Percentiles rank a stretch among this genome's conserved stretches.
Evolutionary conservation across 2,888 invertebrate genomes (phyloP).

Genomic region (Mesodorylaimus sp.): DNA sequence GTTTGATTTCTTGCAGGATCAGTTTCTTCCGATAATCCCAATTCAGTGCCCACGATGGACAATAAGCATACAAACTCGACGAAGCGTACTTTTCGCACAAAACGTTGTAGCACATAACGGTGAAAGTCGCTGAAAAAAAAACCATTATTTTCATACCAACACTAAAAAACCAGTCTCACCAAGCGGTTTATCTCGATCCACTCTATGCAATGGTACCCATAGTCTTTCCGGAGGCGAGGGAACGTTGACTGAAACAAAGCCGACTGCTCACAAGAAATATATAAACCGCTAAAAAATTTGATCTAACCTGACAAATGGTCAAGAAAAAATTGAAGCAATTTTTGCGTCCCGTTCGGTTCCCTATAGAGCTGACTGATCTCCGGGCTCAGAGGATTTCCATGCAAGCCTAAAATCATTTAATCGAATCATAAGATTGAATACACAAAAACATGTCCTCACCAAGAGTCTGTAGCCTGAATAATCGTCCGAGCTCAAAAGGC

Average conservation of each 20-base stretch:
- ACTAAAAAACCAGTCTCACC: slow-evolving; percentile 13
- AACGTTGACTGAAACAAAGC: slow-evolving; percentile 18
- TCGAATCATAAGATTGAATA: neutral
- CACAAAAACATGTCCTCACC: slow-evolving; percentile 35
- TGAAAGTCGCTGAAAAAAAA: slow-evolving; percentile 43
- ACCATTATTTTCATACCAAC: neutral
- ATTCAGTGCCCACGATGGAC: slow-evolving; percentile 92
- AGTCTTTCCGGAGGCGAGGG: slow-evolving; percentile 19
- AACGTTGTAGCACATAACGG: slow-evolving; percentile 99
- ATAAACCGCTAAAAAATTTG: neutral
- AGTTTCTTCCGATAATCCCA: slow-evolving; percentile 97
- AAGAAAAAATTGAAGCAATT: slow-evolving; percentile 78
- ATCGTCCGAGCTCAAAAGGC: slow-evolving; percentile 88
- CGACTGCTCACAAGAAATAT: neutral
- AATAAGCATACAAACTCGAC: slow-evolving; percentile 91
- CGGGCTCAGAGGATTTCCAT: slow-evolving; percentile 75
- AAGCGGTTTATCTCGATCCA: slow-evolving; percentile 22
- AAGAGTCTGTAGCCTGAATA: slow-evolving; percentile 81
- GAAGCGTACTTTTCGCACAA: slow-evolving; percentile 98
- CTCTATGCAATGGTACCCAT: slow-evolving; percentile 20
- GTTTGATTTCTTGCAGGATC: slow-evolving; percentile 84
- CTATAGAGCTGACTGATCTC: slow-evolving; percentile 76
- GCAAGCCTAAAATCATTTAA: slow-evolving; percentile 24
- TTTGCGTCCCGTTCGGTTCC: slow-evolving; percentile 79
- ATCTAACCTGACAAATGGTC: slow-evolving; percentile 78